These are phyloP conservation scores for Lophura nycthemera DNA, from an alignment of 2,113 vertebrate species.

Conservation along the genomic window DNA sequence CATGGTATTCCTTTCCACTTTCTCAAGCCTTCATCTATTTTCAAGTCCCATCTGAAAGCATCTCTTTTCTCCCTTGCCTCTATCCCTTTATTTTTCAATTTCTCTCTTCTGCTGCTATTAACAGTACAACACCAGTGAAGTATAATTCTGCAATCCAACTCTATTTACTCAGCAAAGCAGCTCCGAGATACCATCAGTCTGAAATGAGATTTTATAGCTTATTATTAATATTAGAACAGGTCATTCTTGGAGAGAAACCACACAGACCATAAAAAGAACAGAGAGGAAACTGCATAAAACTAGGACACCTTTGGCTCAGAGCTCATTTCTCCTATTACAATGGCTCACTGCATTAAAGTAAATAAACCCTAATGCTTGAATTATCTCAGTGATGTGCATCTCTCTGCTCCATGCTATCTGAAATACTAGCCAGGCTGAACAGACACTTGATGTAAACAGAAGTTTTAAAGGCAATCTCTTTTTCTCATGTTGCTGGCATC, in stretches of 20 bases:
- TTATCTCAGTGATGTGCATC: background rate
- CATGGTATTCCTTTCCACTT: constrained; percentile 16
- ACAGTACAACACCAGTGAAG: background rate
- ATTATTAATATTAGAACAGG: constrained; percentile 53
- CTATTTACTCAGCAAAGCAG: constrained; percentile 63
- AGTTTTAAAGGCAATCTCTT: background rate
- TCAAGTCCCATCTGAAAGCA: constrained; percentile 39
- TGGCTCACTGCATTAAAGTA: background rate
- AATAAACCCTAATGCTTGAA: background rate
- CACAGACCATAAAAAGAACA: background rate
- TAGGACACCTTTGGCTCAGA: constrained; percentile 36
- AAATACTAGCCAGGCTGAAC: background rate
- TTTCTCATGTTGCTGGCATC: background rate
- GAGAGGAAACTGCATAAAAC: constrained; percentile 5
- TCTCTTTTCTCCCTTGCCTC: background rate
- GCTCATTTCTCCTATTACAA: constrained; percentile 32
- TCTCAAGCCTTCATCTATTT: constrained; percentile 52
- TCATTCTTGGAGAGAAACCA: constrained; percentile 64
- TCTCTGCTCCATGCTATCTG: background rate
- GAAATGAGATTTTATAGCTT: constrained; percentile 62
- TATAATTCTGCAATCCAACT: constrained; percentile 31
- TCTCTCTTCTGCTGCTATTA: constrained; percentile 41
- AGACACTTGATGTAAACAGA: background rate
- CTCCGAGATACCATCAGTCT: constrained; percentile 25
- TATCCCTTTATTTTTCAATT: constrained; percentile 56